A percentile compares a stretch with the other conserved stretches of the same genome.
These are phyloP conservation scores for Boloria euphrosyne DNA, from an alignment of 2,888 invertebrate genomes.

Conservation along the genomic window DNA sequence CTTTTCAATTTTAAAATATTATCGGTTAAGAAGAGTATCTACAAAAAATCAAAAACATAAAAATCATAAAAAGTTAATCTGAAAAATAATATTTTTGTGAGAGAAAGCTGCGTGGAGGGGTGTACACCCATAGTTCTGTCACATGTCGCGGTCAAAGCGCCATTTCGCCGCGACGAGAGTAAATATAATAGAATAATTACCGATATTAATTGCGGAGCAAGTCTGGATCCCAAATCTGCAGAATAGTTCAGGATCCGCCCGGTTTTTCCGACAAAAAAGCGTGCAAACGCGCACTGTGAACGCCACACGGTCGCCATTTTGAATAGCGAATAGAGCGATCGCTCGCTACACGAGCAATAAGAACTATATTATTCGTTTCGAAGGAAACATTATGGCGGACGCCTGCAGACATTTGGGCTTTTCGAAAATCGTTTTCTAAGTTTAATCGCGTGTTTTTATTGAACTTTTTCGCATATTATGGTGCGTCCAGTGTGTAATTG, in stretches of 20 bases:
- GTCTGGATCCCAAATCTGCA: constrained; percentile 71
- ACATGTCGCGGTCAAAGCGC: constrained; percentile 78
- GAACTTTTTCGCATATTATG: constrained; percentile 82
- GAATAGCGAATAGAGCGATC: constrained; percentile 83
- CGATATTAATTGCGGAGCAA: constrained; percentile 69
- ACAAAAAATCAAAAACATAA: not conserved
- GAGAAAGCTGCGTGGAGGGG: constrained; percentile 61
- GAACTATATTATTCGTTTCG: constrained; percentile 83
- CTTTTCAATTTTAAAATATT: not conserved
- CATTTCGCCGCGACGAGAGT: constrained; percentile 68
- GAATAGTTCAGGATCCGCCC: constrained; percentile 75
- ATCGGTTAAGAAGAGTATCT: not conserved
- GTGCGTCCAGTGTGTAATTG: constrained; percentile 76
- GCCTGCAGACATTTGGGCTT: constrained; percentile 82
- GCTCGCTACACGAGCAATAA: constrained; percentile 82
- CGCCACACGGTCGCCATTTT: constrained; percentile 83
- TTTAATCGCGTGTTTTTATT: constrained; percentile 81
- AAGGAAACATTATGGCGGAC: constrained; percentile 84
- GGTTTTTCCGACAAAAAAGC: constrained; percentile 76
- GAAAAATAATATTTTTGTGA: constrained; percentile 33
- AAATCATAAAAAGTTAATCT: not conserved
- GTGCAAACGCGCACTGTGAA: constrained; percentile 78
- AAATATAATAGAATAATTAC: constrained; percentile 78
- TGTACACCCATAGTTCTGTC: constrained; percentile 79
- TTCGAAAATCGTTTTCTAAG: constrained; percentile 83